A percentile compares a stretch with the other conserved stretches of the same genome.
Conservation (phyloP, 2,888 invertebrate species). For the Stenurella melanura region DNA sequence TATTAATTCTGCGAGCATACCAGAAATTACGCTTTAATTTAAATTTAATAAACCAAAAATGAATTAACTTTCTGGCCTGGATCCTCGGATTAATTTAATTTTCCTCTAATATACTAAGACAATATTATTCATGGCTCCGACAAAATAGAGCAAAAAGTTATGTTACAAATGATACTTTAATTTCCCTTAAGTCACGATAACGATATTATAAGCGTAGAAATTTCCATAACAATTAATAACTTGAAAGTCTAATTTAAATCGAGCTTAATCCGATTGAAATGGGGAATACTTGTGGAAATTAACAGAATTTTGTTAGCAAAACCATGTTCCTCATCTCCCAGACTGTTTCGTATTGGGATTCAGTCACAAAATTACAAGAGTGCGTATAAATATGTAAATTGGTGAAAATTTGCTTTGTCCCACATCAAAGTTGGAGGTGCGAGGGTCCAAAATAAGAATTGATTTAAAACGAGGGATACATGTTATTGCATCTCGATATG, state of each 20-base stretch:
- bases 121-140: slow-evolving; percentile 32
- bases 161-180: slow-evolving; percentile 44
- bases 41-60: slow-evolving; percentile 28
- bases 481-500: slow-evolving; percentile 52
- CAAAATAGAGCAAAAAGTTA: slow-evolving; percentile 34
- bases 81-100: slow-evolving; percentile 22
- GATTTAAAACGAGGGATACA: slow-evolving; percentile 62
- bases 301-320: slow-evolving; percentile 58
- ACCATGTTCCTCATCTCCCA: slow-evolving; percentile 42
- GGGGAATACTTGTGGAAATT: slow-evolving; percentile 62
- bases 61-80: slow-evolving; percentile 21
- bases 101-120: slow-evolving; percentile 17
- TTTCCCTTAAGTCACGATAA: slow-evolving; percentile 42
- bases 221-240: slow-evolving; percentile 63
- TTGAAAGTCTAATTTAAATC: slow-evolving; percentile 60
- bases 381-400: slow-evolving; percentile 62
- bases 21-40: neutral
- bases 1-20: neutral
- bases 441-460: slow-evolving; percentile 58
- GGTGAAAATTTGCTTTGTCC: slow-evolving; percentile 66
- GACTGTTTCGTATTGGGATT: slow-evolving; percentile 14
- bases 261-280: slow-evolving; percentile 63
- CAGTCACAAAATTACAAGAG: slow-evolving; percentile 55
- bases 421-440: slow-evolving; percentile 59
- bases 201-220: slow-evolving; percentile 49